Conservation (phyloP, 1,140 invertebrate species). For the Papilio helenus region DNA sequence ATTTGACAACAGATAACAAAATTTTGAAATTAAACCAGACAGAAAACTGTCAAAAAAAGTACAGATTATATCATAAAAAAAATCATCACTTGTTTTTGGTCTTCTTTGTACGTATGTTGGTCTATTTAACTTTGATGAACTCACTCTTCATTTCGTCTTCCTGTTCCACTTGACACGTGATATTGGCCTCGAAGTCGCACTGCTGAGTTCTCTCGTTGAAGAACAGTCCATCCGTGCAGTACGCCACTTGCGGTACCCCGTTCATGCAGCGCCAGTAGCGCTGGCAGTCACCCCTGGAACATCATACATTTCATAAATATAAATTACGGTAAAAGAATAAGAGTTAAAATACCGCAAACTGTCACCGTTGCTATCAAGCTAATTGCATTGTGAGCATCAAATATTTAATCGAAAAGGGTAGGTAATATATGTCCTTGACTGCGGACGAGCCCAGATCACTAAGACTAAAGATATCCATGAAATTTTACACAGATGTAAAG, state of each 20-base stretch:
- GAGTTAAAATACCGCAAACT: neutral
- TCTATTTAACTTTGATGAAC: conserved; percentile 67
- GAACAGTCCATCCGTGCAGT: conserved; percentile 68
- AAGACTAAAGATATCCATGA: no score
- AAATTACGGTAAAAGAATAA: neutral
- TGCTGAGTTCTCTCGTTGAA: conserved; percentile 67
- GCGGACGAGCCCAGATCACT: no score
- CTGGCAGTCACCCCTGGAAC: conserved; percentile 70
- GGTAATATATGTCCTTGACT: no score
- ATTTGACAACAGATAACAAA: neutral
- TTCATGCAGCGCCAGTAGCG: conserved; percentile 67
- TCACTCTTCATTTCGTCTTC: conserved; percentile 65
- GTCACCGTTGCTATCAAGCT: neutral
- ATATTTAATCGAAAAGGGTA: no score
- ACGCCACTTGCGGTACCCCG: conserved; percentile 54
- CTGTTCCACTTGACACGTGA: conserved; percentile 51
- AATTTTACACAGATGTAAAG: no score
- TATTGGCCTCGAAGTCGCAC: conserved; percentile 73
- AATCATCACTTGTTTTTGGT: neutral
- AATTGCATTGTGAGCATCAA: no score
- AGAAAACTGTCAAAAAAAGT: neutral
- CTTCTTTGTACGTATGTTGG: neutral
- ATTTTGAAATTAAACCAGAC: neutral
- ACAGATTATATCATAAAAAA: neutral
- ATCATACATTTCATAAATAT: neutral